Percentiles rank a stretch among this genome's conserved stretches.
phyloP scores from a whole-genome alignment of 2,113 vertebrate species.

The Channa argus region DNA sequence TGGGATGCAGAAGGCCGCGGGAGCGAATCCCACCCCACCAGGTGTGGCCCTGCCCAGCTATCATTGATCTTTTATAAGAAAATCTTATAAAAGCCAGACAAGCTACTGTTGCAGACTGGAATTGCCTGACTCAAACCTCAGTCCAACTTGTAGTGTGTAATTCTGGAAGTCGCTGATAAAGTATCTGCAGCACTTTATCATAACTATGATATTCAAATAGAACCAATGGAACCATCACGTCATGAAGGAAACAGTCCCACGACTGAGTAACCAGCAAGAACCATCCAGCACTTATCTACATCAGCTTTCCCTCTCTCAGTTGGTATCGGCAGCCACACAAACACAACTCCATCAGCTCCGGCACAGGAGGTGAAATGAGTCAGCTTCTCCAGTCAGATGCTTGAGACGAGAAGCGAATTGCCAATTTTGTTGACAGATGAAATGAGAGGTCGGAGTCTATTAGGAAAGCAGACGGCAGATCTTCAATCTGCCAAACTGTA shows the following conservation, averaged over 20 bases:
- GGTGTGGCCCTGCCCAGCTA: too few species aligned
- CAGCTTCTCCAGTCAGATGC: slow-evolving; percentile 6
- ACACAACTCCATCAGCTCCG: slow-evolving; percentile 16
- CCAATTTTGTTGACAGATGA: slow-evolving; percentile 40
- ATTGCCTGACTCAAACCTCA: too few species aligned
- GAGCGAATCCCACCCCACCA: too few species aligned
- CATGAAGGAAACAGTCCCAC: neutral
- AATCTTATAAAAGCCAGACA: too few species aligned
- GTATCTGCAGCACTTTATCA: neutral
- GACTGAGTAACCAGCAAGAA: neutral
- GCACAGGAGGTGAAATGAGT: slow-evolving; percentile 38
- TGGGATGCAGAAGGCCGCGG: too few species aligned
- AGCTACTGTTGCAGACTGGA: too few species aligned
- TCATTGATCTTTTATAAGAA: too few species aligned
- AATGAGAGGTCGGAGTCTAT: slow-evolving; percentile 13
- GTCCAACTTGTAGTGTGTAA: too few species aligned
- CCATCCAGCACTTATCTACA: neutral
- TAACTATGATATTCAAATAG: neutral
- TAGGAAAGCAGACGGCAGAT: slow-evolving; percentile 26
- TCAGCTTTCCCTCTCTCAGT: neutral
- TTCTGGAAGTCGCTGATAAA: neutral
- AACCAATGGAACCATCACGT: neutral
- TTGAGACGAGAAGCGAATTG: slow-evolving; percentile 29
- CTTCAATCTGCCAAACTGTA: neutral
- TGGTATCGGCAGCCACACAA: too few species aligned